Conservation (phyloP, 2,113 vertebrate species). For the Triplophysa siluroides region DNA sequence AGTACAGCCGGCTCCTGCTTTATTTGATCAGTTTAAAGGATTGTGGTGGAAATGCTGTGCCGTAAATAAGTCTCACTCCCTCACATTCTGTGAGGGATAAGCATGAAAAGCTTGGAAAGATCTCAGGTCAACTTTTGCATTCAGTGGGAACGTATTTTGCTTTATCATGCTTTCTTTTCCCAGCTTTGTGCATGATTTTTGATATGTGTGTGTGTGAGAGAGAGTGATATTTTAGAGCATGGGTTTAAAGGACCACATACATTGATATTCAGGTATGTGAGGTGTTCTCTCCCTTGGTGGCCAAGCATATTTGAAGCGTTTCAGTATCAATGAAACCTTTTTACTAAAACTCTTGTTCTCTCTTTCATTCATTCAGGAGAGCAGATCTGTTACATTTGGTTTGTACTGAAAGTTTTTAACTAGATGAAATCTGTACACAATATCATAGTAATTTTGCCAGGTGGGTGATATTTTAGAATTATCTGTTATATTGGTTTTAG, state of each 20-base stretch:
- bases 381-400: too few relatives aligned
- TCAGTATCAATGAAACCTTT: conserved; percentile 25
- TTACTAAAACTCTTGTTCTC: background rate
- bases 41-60: conserved; percentile 28
- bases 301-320: conserved; percentile 2
- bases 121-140: conserved; percentile 3
- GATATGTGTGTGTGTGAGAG: background rate
- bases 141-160: background rate
- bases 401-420: too few relatives aligned
- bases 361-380: background rate
- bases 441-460: too few relatives aligned
- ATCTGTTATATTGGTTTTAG: too few relatives aligned
- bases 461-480: too few relatives aligned
- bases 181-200: background rate
- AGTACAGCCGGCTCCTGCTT: background rate
- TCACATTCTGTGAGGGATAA: background rate
- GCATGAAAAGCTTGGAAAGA: background rate
- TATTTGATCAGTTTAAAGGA: conserved; percentile 29
- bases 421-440: too few relatives aligned
- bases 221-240: background rate
- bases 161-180: conserved; percentile 13
- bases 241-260: conserved; percentile 37
- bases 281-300: conserved; percentile 27
- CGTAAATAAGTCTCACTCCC: conserved; percentile 24
- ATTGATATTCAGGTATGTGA: conserved; percentile 27